Evolutionary conservation across 2,113 vertebrate species (phyloP).

Genomic region (Phalacrocorax pelagicus): DNA sequence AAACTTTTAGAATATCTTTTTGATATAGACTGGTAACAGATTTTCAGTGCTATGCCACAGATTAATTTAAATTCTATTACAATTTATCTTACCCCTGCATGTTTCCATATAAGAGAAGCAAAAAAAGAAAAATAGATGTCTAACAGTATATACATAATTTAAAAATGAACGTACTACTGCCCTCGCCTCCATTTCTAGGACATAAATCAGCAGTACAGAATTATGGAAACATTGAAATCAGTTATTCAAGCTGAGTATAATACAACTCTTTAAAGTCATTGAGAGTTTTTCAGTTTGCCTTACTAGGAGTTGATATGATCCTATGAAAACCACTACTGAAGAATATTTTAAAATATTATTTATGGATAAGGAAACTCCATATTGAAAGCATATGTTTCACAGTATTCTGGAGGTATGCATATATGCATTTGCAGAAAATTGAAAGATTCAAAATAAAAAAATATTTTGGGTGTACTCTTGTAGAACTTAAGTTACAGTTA

Average conservation of each 20-base stretch:
- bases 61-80: slow-evolving; percentile 71
- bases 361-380: neutral
- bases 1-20: slow-evolving; percentile 76
- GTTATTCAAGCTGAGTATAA: neutral
- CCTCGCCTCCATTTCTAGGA: neutral
- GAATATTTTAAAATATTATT: neutral
- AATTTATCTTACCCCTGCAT: slow-evolving; percentile 36
- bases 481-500: neutral
- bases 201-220: neutral
- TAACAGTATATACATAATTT: neutral
- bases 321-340: neutral
- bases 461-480: too few relatives aligned
- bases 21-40: slow-evolving; percentile 67
- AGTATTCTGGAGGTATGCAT: neutral
- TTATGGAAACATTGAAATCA: neutral
- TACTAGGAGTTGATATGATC: neutral
- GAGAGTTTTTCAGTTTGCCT: neutral
- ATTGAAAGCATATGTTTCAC: neutral
- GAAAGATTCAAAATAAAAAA: neutral
- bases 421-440: neutral
- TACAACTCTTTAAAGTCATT: neutral
- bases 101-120: slow-evolving; percentile 28
- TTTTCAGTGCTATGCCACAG: slow-evolving; percentile 52
- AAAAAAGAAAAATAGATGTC: neutral
- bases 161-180: neutral